phyloP scores from a whole-genome alignment of 1,140 invertebrate genomes.

The Dufourea novaeangliae region DNA sequence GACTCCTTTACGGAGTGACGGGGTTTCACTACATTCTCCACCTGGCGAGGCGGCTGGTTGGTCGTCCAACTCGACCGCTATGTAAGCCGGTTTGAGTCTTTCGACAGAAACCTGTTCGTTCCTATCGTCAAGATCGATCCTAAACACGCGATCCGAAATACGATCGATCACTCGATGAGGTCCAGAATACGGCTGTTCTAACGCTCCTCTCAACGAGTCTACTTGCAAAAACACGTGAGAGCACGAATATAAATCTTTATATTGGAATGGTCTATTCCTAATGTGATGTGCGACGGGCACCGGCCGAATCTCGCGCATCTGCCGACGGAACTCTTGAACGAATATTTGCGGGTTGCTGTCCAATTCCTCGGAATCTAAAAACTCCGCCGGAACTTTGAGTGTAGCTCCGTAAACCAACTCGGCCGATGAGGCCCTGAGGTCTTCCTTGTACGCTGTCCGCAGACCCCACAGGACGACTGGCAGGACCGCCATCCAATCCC shows the following conservation, averaged over 20 bases:
- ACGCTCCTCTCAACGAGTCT: background rate
- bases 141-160: background rate
- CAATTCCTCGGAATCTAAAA: conserved; percentile 47
- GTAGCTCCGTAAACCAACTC: conserved; percentile 65
- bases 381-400: conserved; percentile 62
- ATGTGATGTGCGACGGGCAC: too few relatives aligned
- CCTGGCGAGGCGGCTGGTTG: too few relatives aligned
- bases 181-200: background rate
- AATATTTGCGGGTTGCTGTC: conserved; percentile 10
- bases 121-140: background rate
- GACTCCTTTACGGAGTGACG: too few relatives aligned
- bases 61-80: too few relatives aligned
- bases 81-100: background rate
- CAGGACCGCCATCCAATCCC: conserved; percentile 67
- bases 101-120: background rate
- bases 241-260: conserved; percentile 49
- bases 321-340: too few relatives aligned
- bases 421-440: conserved; percentile 47
- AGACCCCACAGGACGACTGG: conserved; percentile 67
- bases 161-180: background rate
- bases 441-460: conserved; percentile 58
- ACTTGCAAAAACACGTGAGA: conserved; percentile 63
- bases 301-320: too few relatives aligned
- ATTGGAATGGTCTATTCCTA: conserved; percentile 49
- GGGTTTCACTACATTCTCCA: too few relatives aligned